Evolutionary conservation across 2,113 vertebrate species (phyloP), one percentile per base, ranked within the genome.

Genomic region (Herpetotheres cachinnans): DNA sequence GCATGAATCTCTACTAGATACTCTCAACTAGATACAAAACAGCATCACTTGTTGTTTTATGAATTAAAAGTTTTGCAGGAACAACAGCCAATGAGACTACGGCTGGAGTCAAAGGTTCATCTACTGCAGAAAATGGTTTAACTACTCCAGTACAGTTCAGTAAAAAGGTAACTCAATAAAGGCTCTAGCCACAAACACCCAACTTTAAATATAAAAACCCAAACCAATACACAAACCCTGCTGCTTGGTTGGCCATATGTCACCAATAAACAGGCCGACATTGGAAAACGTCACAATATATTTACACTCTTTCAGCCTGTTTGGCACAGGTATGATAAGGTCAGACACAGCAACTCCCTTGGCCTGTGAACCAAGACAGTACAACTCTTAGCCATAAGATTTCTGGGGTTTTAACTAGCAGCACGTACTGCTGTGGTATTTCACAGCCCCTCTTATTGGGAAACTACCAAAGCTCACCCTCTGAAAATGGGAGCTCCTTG

Each of bases 231-330:
- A 22, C 29, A 3, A 59, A 20, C 10, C 10, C 82, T 40, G 50
- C 47, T 32, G 67, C 59, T 17, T 24, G 27, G 21, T 22, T 49
- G 26, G 10, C 3, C 14, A 1, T 2, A 4, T 2, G 2, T 24
- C 66, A 73, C 67, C 67, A 40, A 4, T 3, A 34, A 42, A 9
- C 27, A 44, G 22, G 13, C 66, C 17, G 59, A 72, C 52, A 29
- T 34, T 40, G 10, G 7, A 6, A 36, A 22, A 5, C 0, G 10
- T 19, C 56, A 34, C 29, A 24, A 15, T 5, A 19, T 0, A 2
- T 38, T 38, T 13, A 25, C 30, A 5, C 54, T 61, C 36, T 34
- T 40, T 27, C 40, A 15, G 16, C 24, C 26, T 14, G 8, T 34
- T 32, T 62, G 38, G 42, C 56, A 71, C 38, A 65, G 78, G 19